Evolutionary conservation across 2,797 vertebrate species (phyloP).

Genomic region (Pygocentrus nattereri): DNA sequence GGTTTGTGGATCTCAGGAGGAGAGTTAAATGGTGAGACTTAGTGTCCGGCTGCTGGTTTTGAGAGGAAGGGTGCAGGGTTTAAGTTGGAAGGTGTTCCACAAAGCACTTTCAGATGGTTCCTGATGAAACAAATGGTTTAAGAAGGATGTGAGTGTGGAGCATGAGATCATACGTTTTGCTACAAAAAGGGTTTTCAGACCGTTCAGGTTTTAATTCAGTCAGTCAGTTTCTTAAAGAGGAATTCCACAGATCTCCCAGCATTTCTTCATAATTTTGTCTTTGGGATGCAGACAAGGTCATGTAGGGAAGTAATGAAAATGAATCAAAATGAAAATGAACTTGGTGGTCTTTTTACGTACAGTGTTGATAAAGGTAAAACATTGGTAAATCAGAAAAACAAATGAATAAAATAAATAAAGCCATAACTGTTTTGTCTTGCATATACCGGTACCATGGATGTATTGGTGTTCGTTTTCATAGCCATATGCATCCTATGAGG

Average conservation of each 20-base stretch:
- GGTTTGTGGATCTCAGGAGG: too few relatives aligned
- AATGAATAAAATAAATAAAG: too few relatives aligned
- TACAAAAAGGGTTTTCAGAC: background rate
- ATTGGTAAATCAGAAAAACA: too few relatives aligned
- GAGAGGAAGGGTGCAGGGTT: background rate
- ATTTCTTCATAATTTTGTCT: too few relatives aligned
- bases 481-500: background rate
- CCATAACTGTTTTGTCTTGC: too few relatives aligned
- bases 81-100: conserved; percentile 1
- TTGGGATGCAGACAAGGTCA: too few relatives aligned
- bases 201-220: background rate
- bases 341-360: too few relatives aligned
- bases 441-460: too few relatives aligned
- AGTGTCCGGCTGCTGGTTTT: background rate
- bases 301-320: too few relatives aligned
- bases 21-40: background rate
- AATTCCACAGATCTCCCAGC: background rate
- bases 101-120: conserved; percentile 17
- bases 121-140: background rate
- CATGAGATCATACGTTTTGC: background rate
- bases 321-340: too few relatives aligned
- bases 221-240: background rate
- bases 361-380: too few relatives aligned
- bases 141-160: conserved; percentile 3
- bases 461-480: background rate